phyloP scores from a whole-genome alignment of 1,140 invertebrate species.

The Nephotettix cincticeps region DNA sequence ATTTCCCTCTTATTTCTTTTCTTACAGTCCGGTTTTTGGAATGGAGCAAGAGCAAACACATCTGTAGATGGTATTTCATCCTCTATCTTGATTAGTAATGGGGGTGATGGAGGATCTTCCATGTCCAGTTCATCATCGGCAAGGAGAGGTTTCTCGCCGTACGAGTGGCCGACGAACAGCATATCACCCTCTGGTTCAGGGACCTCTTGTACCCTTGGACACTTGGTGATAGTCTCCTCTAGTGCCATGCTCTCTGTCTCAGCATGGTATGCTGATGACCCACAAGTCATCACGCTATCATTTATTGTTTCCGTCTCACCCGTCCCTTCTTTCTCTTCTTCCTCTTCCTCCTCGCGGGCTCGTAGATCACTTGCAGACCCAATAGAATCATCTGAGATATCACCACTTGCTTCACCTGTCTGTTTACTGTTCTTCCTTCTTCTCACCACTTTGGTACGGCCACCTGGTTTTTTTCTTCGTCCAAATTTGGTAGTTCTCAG shows the following conservation, averaged over 20 bases:
- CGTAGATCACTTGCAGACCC: conserved; percentile 72
- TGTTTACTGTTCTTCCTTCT: conserved; percentile 29
- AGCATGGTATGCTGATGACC: conserved; percentile 68
- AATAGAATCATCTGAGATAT: conserved; percentile 66
- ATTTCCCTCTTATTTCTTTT: conserved; percentile 35
- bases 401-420: conserved; percentile 45
- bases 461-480: conserved; percentile 11
- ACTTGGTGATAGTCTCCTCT: conserved; percentile 38
- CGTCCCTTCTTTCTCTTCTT: conserved; percentile 48
- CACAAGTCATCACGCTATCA: conserved; percentile 65
- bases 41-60: conserved; percentile 74
- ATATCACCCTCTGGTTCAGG: conserved; percentile 46
- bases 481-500: conserved; percentile 11
- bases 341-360: conserved; percentile 58
- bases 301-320: conserved; percentile 57
- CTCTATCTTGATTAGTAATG: conserved; percentile 40
- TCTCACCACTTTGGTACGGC: conserved; percentile 22
- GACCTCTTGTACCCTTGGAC: conserved; percentile 29
- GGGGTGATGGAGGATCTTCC: conserved; percentile 51
- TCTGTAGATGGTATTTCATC: conserved; percentile 49
- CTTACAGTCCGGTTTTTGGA: conserved; percentile 55
- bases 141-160: conserved; percentile 74
- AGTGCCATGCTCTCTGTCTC: conserved; percentile 62
- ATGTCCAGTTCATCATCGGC: conserved; percentile 77
- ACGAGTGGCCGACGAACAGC: conserved; percentile 70